Conservation (phyloP, 2,113 vertebrate species). For the Rafetus swinhoei region DNA sequence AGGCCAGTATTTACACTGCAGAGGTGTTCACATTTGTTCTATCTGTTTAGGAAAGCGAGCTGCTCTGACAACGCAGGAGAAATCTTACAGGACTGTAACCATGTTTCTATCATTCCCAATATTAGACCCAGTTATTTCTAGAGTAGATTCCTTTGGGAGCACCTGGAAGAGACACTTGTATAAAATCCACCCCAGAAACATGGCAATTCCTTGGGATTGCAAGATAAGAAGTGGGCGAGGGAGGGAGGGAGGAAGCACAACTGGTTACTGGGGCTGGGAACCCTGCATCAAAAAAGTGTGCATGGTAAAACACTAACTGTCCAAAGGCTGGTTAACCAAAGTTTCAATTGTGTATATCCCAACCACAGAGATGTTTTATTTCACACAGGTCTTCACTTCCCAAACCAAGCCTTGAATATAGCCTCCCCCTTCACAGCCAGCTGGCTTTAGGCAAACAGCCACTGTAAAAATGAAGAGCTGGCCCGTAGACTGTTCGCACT, state of each 20-base stretch:
- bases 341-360: background rate
- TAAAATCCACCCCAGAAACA: background rate
- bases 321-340: background rate
- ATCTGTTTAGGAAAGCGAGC: background rate
- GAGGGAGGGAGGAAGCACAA: background rate
- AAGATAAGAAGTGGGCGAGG: background rate
- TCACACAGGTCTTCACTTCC: background rate
- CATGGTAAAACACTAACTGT: background rate
- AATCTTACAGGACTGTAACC: background rate
- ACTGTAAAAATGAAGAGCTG: constrained; percentile 34
- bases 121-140: background rate
- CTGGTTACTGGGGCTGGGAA: background rate
- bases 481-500: background rate
- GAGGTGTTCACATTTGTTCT: constrained; percentile 6
- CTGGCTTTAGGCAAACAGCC: constrained; percentile 33
- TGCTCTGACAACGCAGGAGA: background rate
- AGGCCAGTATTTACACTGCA: constrained; percentile 28
- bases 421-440: constrained; percentile 22
- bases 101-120: constrained; percentile 4
- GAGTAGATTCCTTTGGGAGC: constrained; percentile 12
- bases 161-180: background rate
- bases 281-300: background rate
- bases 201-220: background rate
- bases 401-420: constrained; percentile 24
- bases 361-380: background rate